Base-by-base conservation (phyloP, 1,140 invertebrate species). In the Nebria ingens region DNA sequence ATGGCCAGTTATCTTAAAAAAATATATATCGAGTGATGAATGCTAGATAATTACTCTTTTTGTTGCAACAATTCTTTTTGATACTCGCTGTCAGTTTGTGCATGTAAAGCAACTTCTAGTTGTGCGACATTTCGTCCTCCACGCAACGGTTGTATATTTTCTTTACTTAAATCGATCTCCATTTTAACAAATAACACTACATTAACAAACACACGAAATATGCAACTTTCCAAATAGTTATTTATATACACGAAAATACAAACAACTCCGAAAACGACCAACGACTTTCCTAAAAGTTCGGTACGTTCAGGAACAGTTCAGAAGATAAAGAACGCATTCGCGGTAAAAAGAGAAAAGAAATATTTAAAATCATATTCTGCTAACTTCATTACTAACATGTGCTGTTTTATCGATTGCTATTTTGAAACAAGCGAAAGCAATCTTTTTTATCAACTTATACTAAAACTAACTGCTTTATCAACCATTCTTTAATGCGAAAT, bases 61-160 rank as follows among this genome's bases (percentile, higher is more conserved):
- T 82, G 75, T 62, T 75, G 73, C 19, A 72, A 55, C 19, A 84
- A 64, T 60, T 79, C 64, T 57, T 75, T 71, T 61, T 80, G 76
- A 19, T 69, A 70, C 64, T 78, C 74, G 40, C 72, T 69, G 67
- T 86, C 80, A 34, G 79, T 81, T 65, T 89, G 83, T 59, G 86
- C 84, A 68, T 85, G 78, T 49, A 90, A 72, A 40, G 86, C 87
- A 52, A 84, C 81, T 58, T 82, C 84, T 55, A 91, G 69, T 60
- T 88, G 81, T 57, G 77, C 68, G 19, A 80, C 79, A 72, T 89
- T 90, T 66, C 91, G 78, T 21, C 92, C 92, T 66, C 88, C 82
- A 64, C 82, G 80, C 53, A 93, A 72, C 49, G 92, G 92, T 67
- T 91, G 89, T 64, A 95, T 92, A 73, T 95, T 94, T 75, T 94